Evolutionary conservation across 2,797 vertebrate genomes (phyloP).

Genomic region (Parotocinclus haroldoi): DNA sequence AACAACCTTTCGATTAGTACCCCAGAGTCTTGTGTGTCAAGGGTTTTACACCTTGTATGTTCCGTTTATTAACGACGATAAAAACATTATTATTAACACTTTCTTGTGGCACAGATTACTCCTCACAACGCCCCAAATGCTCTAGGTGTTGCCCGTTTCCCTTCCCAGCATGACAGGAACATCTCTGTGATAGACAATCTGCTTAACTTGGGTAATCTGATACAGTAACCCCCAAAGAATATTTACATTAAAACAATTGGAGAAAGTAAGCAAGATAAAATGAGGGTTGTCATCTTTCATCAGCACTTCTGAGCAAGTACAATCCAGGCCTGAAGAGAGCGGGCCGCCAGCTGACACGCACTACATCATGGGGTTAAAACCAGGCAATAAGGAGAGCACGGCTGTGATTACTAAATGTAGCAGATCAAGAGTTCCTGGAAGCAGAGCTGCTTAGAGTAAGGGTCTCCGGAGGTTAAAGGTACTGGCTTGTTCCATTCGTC

Average conservation of each 20-base stretch:
- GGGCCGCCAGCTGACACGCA: conserved; percentile 53
- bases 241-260: conserved; percentile 8
- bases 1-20: too few species aligned
- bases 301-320: conserved; percentile 64
- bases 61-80: too few species aligned
- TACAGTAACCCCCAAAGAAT: conserved; percentile 2
- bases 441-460: conserved; percentile 23
- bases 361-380: conserved; percentile 60
- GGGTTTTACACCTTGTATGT: too few species aligned
- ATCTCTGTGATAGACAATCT: not conserved
- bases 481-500: conserved; percentile 46
- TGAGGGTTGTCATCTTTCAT: conserved; percentile 67
- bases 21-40: too few species aligned
- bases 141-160: too few species aligned
- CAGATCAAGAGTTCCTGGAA: conserved; percentile 29
- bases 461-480: conserved; percentile 40
- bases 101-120: too few species aligned
- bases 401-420: conserved; percentile 56
- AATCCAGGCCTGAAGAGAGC: conserved; percentile 66
- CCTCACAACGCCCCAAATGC: too few species aligned
- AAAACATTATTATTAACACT: too few species aligned
- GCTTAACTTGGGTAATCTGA: conserved; percentile 3
- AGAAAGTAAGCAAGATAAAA: conserved; percentile 57
- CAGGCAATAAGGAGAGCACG: conserved; percentile 23
- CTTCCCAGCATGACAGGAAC: not conserved